Evolutionary conservation across 2,888 invertebrate genomes (phyloP).

Genomic region (Petrolisthes cinctipes): DNA sequence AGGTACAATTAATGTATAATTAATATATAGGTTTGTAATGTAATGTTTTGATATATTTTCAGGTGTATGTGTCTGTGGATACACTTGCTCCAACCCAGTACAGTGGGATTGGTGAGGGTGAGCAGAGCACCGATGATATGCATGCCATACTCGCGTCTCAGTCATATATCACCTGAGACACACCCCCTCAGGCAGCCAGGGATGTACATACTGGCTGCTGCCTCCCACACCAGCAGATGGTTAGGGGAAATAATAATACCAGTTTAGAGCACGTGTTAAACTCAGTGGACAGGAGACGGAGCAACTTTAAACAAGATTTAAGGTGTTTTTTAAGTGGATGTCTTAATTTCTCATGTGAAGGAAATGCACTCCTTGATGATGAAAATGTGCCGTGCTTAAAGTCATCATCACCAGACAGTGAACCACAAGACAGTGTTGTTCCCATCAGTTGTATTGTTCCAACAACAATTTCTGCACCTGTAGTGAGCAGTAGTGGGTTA

Average conservation of each 20-base stretch:
- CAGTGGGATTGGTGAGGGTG: conserved; percentile 50
- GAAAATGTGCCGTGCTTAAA: conserved; percentile 51
- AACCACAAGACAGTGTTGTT: neutral
- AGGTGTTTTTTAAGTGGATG: conserved; percentile 45
- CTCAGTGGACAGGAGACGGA: conserved; percentile 15
- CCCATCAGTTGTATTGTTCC: conserved; percentile 17
- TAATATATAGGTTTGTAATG: neutral
- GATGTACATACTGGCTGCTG: conserved; percentile 39
- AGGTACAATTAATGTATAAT: too few species aligned
- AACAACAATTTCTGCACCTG: conserved; percentile 5
- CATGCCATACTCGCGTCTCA: conserved; percentile 59
- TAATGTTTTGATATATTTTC: conserved; percentile 3
- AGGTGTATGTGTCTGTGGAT: conserved; percentile 62
- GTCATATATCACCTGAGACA: conserved; percentile 60
- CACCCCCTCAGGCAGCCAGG: conserved; percentile 52
- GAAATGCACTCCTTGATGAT: conserved; percentile 47
- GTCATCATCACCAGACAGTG: neutral
- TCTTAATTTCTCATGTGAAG: conserved; percentile 47
- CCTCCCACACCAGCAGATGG: neutral
- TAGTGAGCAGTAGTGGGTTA: conserved; percentile 14
- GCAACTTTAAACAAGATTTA: conserved; percentile 17
- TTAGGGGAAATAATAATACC: neutral
- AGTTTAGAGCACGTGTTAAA: neutral
- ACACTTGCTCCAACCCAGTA: conserved; percentile 59
- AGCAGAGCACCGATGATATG: conserved; percentile 53